Base-by-base conservation (phyloP, 1,140 invertebrate genomes). In the Notospermus geniculatus region DNA sequence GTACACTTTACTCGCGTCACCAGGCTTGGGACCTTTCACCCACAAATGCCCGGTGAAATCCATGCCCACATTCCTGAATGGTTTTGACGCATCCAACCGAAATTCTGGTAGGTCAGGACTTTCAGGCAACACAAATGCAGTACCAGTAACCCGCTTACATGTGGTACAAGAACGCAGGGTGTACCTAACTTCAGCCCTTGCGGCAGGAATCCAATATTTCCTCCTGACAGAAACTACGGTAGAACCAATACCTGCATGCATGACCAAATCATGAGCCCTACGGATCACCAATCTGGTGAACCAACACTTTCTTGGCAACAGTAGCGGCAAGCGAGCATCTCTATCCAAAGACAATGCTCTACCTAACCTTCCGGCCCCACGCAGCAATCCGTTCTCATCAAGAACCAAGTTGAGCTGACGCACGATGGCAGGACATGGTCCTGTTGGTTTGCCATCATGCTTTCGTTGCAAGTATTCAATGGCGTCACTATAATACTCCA, bases 41-140 rank as follows among this genome's bases (percentile, higher is more conserved):
- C 4, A 50, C 25, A 50, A n/a, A 50, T 5, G n/a, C 4, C 46
- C 46, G n/a, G 46, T 50, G 25, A 50, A 50, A 27, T 50, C 46
- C 9, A 50, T 5, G n/a, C 19, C 46, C 5, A 27, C n/a, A n/a
- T 19, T 27, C 4, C 19, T 5, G 46, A 50, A 50, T 50, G 46
- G 46, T 50, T 50, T 50, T 7, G 25, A 27, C 46, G n/a, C 46
- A 50, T 50, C 25, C 4, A 50, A 4, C 46, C 46, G n/a, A 4
- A 5, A 50, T 23, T 27, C 25, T n/a, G 46, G 46, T n/a, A 50
- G n/a, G n/a, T 19, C 19, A 7, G 46, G 46, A 9, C 19, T 19
- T 50, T 5, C 5, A 7, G 46, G 46, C 25, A 4, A 19, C 25
- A 50, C 4, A 50, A 7, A 50, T n/a, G 5, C 19, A 27, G 5